phyloP scores from a whole-genome alignment of 2,113 vertebrate species.

The Labrus mixtus region DNA sequence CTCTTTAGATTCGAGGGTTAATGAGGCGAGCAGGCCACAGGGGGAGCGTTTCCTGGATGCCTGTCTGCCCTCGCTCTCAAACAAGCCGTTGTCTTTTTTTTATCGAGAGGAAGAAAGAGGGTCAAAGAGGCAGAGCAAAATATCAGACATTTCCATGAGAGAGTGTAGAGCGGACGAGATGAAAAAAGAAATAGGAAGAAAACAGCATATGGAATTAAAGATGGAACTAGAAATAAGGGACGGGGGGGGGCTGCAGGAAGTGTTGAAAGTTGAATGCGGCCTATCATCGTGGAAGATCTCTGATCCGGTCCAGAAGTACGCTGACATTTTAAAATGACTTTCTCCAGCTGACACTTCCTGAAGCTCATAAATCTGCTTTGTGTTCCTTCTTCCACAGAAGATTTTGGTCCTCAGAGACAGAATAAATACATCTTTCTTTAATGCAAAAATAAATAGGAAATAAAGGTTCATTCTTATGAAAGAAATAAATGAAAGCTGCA shows the following conservation, averaged over 20 bases:
- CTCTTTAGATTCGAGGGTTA: conserved; percentile 38
- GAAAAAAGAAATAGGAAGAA: conserved; percentile 11
- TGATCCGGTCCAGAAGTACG: conserved; percentile 1
- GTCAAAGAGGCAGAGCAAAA: neutral
- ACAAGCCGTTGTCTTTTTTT: conserved; percentile 27
- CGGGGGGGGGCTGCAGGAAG: conserved; percentile 6
- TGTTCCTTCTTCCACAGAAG: conserved; percentile 6
- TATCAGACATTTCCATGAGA: neutral
- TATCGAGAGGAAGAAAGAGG: neutral
- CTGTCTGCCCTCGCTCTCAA: conserved; percentile 34
- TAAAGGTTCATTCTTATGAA: too few species aligned
- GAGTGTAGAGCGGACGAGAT: conserved; percentile 15
- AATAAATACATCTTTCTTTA: too few species aligned
- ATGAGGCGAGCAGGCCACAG: conserved; percentile 15
- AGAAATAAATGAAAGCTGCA: too few species aligned
- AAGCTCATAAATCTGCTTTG: conserved; percentile 15
- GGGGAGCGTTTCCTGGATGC: conserved; percentile 5
- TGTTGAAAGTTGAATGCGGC: conserved; percentile 14
- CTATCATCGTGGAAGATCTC: conserved; percentile 24
- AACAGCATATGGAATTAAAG: conserved; percentile 14
- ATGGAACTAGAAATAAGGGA: conserved; percentile 18
- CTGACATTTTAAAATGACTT: conserved; percentile 28
- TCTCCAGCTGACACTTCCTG: conserved; percentile 9
- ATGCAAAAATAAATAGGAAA: too few species aligned
- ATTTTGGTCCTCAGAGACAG: too few species aligned